These are phyloP conservation scores for Venusia cambrica DNA, from an alignment of 2,888 invertebrate genomes.

Conservation along the genomic window DNA sequence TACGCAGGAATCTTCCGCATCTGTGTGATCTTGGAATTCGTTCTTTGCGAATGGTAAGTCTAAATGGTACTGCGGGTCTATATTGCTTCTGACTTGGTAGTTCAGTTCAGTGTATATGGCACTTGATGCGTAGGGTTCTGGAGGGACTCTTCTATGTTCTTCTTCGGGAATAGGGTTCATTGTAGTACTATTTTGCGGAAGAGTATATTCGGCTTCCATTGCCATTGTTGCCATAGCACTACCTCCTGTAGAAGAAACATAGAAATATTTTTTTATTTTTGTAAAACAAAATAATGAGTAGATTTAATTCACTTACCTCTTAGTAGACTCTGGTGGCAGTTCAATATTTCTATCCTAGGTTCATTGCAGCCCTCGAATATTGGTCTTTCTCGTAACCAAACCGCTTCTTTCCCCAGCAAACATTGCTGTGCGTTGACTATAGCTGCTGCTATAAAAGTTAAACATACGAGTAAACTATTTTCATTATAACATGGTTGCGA, in stretches of 20 bases:
- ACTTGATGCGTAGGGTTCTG: conserved; percentile 89
- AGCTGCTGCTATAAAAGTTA: conserved; percentile 51
- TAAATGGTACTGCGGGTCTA: conserved; percentile 13
- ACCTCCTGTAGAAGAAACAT: conserved; percentile 44
- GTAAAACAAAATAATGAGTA: neutral
- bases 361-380: conserved; percentile 70
- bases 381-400: conserved; percentile 69
- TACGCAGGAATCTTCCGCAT: conserved; percentile 77
- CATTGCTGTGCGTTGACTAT: conserved; percentile 72
- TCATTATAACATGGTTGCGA: neutral
- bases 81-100: conserved; percentile 54
- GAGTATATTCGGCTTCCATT: conserved; percentile 73
- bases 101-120: conserved; percentile 80
- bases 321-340: conserved; percentile 67
- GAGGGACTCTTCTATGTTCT: conserved; percentile 63
- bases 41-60: conserved; percentile 16
- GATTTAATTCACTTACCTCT: conserved; percentile 55
- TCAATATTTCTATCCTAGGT: conserved; percentile 71
- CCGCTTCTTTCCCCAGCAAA: conserved; percentile 71
- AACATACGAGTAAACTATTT: too few species aligned
- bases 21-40: conserved; percentile 65
- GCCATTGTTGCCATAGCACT: conserved; percentile 67
- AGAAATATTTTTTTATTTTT: conserved; percentile 1
- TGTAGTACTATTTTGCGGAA: conserved; percentile 64
- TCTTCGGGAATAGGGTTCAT: conserved; percentile 63